Conservation (phyloP, 2,888 invertebrate species). For the Dynastes tityus region DNA sequence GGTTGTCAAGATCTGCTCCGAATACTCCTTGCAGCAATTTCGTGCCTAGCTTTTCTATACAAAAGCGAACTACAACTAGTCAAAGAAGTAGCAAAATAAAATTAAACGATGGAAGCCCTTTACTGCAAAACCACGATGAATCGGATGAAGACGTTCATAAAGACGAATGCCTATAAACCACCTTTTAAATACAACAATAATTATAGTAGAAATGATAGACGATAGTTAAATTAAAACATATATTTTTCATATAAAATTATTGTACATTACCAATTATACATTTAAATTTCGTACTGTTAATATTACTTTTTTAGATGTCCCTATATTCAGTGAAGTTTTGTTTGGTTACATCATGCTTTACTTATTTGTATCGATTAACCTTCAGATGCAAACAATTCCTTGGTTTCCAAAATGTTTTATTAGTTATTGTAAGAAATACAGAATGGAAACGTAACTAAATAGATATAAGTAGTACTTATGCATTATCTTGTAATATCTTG, state of each 20-base stretch:
- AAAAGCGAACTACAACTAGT: conserved; percentile 70
- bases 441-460: too few relatives aligned
- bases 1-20: conserved; percentile 85
- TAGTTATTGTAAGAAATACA: too few relatives aligned
- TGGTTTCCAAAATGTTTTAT: too few relatives aligned
- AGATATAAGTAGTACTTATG: too few relatives aligned
- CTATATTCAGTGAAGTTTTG: too few relatives aligned
- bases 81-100: conserved; percentile 71
- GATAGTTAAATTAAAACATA: background rate
- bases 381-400: too few relatives aligned
- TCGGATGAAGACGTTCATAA: conserved; percentile 67
- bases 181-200: conserved; percentile 25
- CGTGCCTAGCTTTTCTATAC: conserved; percentile 77
- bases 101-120: conserved; percentile 77
- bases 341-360: too few relatives aligned
- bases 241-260: background rate
- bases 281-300: too few relatives aligned
- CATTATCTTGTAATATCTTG: too few relatives aligned
- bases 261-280: background rate
- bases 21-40: conserved; percentile 83
- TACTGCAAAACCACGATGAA: conserved; percentile 74
- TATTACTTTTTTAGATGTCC: too few relatives aligned
- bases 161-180: conserved; percentile 59
- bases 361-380: too few relatives aligned
- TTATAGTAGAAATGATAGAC: conserved; percentile 27